A percentile compares a stretch with the other conserved stretches of the same genome.
phyloP scores from a whole-genome alignment of 2,888 invertebrate genomes.

The Lithodes maja region DNA sequence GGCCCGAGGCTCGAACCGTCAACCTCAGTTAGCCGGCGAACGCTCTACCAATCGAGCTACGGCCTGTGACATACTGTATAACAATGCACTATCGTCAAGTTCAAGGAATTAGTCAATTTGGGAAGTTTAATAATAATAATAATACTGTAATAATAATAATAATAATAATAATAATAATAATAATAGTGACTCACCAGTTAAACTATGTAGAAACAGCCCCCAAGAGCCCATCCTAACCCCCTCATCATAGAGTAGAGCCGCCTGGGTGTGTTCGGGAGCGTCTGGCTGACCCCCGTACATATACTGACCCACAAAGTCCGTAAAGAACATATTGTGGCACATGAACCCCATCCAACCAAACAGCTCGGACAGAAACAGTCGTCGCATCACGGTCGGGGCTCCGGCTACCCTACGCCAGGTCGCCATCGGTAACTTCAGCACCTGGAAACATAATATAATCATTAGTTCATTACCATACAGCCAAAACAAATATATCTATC shows the following conservation, averaged over 20 bases:
- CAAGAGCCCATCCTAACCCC: constrained; percentile 73
- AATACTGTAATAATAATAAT: too few species aligned
- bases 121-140: too few species aligned
- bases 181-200: constrained; percentile 71
- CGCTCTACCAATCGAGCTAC: too few species aligned
- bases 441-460: constrained; percentile 33
- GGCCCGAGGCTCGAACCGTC: too few species aligned
- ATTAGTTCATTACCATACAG: too few species aligned
- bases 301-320: constrained; percentile 73
- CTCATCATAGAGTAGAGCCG: constrained; percentile 72
- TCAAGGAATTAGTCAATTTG: too few species aligned
- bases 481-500: too few species aligned
- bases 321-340: constrained; percentile 73
- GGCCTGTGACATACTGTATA: too few species aligned
- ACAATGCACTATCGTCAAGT: too few species aligned
- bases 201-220: constrained; percentile 73
- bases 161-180: too few species aligned
- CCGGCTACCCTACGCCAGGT: constrained; percentile 54
- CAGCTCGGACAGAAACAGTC: constrained; percentile 72
- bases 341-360: constrained; percentile 73
- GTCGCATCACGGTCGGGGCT: constrained; percentile 72
- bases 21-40: too few species aligned
- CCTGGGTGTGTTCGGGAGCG: constrained; percentile 69
- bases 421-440: constrained; percentile 60
- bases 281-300: constrained; percentile 73